Evolutionary conservation across 2,888 invertebrate species (phyloP).

Genomic region (Kuschelorhynchus macadamiae): DNA sequence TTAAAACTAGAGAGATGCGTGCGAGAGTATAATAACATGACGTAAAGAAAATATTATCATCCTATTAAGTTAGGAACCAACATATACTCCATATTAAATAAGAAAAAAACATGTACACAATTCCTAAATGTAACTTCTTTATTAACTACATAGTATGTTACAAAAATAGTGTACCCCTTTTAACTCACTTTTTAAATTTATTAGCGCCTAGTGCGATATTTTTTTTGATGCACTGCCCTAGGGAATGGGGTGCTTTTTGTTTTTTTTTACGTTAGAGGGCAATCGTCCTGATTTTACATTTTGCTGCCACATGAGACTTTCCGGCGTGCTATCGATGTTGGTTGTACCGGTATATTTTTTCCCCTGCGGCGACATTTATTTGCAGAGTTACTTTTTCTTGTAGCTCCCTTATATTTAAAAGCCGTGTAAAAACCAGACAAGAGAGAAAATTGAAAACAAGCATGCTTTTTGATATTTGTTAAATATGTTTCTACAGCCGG

Average conservation of each 20-base stretch:
- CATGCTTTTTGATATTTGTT: background rate
- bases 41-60: too few relatives aligned
- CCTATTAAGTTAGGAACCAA: background rate
- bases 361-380: slow-evolving; percentile 1
- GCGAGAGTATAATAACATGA: too few relatives aligned
- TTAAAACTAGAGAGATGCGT: too few relatives aligned
- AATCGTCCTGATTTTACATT: background rate
- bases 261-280: background rate
- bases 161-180: background rate
- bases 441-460: background rate
- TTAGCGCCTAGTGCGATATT: slow-evolving; percentile 17
- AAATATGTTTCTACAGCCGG: background rate
- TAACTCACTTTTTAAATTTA: slow-evolving; percentile 10
- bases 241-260: slow-evolving; percentile 4
- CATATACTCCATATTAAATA: background rate
- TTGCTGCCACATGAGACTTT: slow-evolving; percentile 14
- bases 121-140: slow-evolving; percentile 2
- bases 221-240: slow-evolving; percentile 12
- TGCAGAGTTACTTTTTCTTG: background rate
- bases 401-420: background rate
- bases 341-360: slow-evolving; percentile 1
- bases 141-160: background rate
- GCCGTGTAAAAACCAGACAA: too few relatives aligned
- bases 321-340: slow-evolving; percentile 8
- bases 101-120: background rate